These are phyloP conservation scores for Eumerus sabulonum DNA, from an alignment of 2,888 invertebrate species.

Conservation along the genomic window DNA sequence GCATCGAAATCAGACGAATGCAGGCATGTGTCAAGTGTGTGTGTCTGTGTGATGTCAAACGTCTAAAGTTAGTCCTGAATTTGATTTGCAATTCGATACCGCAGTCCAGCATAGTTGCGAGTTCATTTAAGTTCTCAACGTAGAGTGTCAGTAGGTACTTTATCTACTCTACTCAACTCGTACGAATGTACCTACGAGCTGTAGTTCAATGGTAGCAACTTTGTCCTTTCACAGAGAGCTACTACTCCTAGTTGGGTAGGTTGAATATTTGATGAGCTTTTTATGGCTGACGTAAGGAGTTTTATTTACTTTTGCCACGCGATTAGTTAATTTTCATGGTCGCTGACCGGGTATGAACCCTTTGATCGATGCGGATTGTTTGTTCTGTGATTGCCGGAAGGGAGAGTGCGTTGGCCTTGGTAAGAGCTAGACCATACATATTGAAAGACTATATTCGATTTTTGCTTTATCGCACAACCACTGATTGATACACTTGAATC, in stretches of 20 bases:
- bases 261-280: slow-evolving; percentile 25
- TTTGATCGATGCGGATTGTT: slow-evolving; percentile 7
- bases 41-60: background rate
- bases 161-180: too few relatives aligned
- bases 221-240: too few relatives aligned
- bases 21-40: background rate
- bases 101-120: background rate
- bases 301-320: slow-evolving; percentile 36
- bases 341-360: slow-evolving; percentile 28
- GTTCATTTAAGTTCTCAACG: background rate
- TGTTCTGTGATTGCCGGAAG: background rate
- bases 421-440: too few relatives aligned
- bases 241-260: too few relatives aligned
- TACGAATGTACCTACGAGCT: too few relatives aligned
- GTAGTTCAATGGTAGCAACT: too few relatives aligned
- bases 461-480: too few relatives aligned
- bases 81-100: slow-evolving; percentile 30
- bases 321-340: slow-evolving; percentile 49
- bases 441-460: too few relatives aligned
- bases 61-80: slow-evolving; percentile 19
- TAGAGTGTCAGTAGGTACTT: background rate
- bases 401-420: too few relatives aligned
- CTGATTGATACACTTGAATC: too few relatives aligned
- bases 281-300: slow-evolving; percentile 20
- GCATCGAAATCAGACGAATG: too few relatives aligned